phyloP scores from a whole-genome alignment of 1,140 invertebrate species.

The Dreissena rostriformis region DNA sequence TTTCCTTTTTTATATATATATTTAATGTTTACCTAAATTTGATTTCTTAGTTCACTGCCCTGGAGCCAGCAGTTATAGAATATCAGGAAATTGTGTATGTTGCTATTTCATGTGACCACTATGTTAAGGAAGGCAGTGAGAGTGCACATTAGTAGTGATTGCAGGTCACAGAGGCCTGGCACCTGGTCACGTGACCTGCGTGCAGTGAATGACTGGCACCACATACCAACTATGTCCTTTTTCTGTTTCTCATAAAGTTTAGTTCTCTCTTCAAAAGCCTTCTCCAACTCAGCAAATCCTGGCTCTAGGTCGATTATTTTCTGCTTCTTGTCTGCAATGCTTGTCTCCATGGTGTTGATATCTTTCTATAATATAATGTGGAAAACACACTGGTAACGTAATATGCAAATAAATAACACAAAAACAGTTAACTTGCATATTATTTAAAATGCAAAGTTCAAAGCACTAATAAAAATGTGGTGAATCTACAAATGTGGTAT shows the following conservation, averaged over 20 bases:
- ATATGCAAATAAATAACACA: too few relatives aligned
- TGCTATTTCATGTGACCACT: conserved; percentile 3
- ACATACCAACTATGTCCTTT: conserved; percentile 76
- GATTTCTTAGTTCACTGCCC: too few relatives aligned
- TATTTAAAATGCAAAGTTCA: too few relatives aligned
- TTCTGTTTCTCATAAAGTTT: conserved; percentile 73
- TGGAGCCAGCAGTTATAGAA: too few relatives aligned
- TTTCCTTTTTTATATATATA: too few relatives aligned
- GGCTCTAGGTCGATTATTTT: conserved; percentile 67
- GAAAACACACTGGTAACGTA: too few relatives aligned
- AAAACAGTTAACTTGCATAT: too few relatives aligned
- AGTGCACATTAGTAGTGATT: conserved; percentile 24
- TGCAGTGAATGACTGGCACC: conserved; percentile 51
- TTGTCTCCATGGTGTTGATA: conserved; percentile 66
- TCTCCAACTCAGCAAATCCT: conserved; percentile 72
- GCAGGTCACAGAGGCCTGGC: neutral
- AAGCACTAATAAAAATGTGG: too few relatives aligned
- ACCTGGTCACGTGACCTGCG: neutral
- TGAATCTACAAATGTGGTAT: too few relatives aligned
- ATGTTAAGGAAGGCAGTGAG: conserved; percentile 9
- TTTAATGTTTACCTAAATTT: too few relatives aligned
- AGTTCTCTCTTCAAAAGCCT: conserved; percentile 67
- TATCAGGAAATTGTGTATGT: too few relatives aligned
- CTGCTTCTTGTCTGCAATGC: conserved; percentile 67
- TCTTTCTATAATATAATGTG: conserved; percentile 51